A percentile compares a stretch with the other conserved stretches of the same genome.
Evolutionary conservation across 2,113 vertebrate species (phyloP).

Genomic region (Dipodomys spectabilis): DNA sequence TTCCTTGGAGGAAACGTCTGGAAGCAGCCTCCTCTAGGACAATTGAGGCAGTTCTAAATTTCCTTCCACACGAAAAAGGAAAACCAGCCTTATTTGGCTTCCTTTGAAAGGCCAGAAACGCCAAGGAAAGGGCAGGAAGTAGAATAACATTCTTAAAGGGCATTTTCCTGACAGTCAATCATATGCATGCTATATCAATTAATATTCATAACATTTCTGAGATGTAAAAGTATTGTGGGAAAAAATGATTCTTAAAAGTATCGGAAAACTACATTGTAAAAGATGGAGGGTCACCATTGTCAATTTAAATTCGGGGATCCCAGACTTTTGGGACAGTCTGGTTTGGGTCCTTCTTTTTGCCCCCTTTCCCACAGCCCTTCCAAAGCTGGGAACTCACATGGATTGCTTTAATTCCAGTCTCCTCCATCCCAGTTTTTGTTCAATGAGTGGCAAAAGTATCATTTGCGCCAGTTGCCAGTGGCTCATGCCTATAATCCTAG

Average conservation of each 20-base stretch:
- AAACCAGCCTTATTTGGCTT: not conserved
- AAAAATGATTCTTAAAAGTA: not conserved
- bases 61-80: slow-evolving; percentile 16
- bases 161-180: not conserved
- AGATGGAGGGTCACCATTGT: too few relatives aligned
- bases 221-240: not conserved
- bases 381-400: too few relatives aligned
- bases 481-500: too few relatives aligned
- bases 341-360: too few relatives aligned
- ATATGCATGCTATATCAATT: not conserved
- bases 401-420: too few relatives aligned
- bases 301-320: too few relatives aligned
- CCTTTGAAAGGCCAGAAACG: not conserved
- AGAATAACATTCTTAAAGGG: not conserved
- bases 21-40: not conserved
- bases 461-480: too few relatives aligned
- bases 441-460: too few relatives aligned
- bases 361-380: too few relatives aligned
- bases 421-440: too few relatives aligned
- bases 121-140: not conserved
- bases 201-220: not conserved
- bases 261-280: not conserved
- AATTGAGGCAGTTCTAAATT: not conserved
- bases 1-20: not conserved
- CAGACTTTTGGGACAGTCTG: too few relatives aligned